Conservation (phyloP, 2,888 invertebrate species). For the Girardia tigrina region DNA sequence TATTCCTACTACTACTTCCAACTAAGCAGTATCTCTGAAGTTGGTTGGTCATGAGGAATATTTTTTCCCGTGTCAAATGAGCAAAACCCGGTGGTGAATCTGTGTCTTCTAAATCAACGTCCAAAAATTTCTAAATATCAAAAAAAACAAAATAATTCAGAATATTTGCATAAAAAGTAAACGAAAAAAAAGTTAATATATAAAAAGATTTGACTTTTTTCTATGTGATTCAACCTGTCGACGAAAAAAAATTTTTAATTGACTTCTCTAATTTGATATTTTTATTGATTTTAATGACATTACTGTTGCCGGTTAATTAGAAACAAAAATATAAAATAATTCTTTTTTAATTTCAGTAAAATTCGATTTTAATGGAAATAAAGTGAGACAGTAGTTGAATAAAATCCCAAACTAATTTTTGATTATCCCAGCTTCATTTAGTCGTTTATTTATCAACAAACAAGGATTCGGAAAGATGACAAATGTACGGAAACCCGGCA, state of each 20-base stretch:
- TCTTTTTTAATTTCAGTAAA: neutral
- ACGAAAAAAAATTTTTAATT: too few relatives aligned
- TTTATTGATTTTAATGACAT: neutral
- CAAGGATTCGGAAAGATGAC: neutral
- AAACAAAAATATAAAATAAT: neutral
- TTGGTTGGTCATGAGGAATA: neutral
- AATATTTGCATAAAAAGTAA: neutral
- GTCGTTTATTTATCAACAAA: neutral
- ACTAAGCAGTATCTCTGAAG: neutral
- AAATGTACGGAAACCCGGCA: neutral
- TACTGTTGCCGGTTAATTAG: neutral
- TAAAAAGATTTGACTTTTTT: neutral
- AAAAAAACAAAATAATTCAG: too few relatives aligned
- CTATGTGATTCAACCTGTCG: too few relatives aligned
- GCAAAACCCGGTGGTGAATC: neutral
- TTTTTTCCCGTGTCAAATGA: neutral
- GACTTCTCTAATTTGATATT: neutral
- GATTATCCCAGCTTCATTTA: neutral
- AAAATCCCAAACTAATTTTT: neutral
- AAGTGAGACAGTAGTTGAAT: neutral
- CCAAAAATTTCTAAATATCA: slow-evolving; percentile 17
- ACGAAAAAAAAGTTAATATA: neutral
- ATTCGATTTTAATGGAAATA: neutral
- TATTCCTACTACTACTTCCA: neutral
- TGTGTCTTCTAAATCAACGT: neutral